Evolutionary conservation across 2,113 vertebrate genomes (phyloP).

Genomic region (Sitta europaea): DNA sequence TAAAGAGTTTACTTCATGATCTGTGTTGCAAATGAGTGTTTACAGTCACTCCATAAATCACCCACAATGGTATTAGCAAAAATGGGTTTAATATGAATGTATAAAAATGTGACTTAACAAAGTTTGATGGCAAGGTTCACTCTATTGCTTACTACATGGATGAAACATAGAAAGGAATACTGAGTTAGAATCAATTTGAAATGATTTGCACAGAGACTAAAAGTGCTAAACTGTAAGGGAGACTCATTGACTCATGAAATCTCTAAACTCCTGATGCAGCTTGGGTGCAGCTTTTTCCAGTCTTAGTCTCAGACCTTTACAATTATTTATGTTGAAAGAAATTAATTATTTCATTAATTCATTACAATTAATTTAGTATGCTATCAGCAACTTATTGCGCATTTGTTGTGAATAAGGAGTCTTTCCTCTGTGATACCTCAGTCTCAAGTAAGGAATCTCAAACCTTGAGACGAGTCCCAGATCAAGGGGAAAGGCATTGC

Average conservation of each 20-base stretch:
- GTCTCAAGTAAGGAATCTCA: background rate
- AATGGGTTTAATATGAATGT: background rate
- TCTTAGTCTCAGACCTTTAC: background rate
- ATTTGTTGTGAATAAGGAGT: background rate
- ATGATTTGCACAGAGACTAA: background rate
- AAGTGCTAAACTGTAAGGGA: rapidly evolving
- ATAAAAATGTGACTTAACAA: background rate
- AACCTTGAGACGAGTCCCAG: background rate
- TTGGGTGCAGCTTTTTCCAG: background rate
- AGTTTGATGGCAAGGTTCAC: background rate
- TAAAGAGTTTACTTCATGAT: background rate
- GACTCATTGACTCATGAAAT: background rate
- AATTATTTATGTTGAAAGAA: background rate
- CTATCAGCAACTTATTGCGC: background rate
- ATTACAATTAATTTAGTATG: background rate
- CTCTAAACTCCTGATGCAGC: background rate
- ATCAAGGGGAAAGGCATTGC: background rate
- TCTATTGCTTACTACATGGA: background rate
- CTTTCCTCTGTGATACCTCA: background rate
- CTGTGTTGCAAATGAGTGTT: background rate
- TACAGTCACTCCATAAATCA: background rate
- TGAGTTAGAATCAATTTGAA: background rate
- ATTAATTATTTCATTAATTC: background rate
- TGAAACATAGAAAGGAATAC: background rate
- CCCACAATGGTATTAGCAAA: background rate